phyloP scores from a whole-genome alignment of 2,888 invertebrate species.

The Hedychridium roseum region DNA sequence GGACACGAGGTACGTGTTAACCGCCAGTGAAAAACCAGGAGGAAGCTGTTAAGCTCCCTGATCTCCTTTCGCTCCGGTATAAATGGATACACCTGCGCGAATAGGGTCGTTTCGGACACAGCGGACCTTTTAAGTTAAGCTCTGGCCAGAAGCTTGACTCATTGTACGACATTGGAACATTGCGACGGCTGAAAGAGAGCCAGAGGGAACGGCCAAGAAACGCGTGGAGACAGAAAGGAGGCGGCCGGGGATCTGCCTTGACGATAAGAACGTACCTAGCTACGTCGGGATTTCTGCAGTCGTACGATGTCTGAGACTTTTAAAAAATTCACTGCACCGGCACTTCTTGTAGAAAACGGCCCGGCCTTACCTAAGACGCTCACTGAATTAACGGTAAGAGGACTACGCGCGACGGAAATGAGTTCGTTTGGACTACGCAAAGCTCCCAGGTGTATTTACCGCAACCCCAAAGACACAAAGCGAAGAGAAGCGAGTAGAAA shows the following conservation, averaged over 20 bases:
- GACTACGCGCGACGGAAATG: too few species aligned
- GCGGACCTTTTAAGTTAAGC: constrained; percentile 44
- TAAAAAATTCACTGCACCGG: constrained; percentile 33
- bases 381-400: constrained; percentile 21
- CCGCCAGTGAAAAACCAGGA: constrained; percentile 36
- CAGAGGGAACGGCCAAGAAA: not conserved
- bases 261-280: constrained; percentile 19
- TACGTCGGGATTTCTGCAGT: not conserved
- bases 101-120: constrained; percentile 41
- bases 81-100: constrained; percentile 42
- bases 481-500: too few species aligned
- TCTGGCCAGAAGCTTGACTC: constrained; percentile 32
- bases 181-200: constrained; percentile 4
- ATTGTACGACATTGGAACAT: constrained; percentile 22
- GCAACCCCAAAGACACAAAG: too few species aligned
- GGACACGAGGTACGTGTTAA: constrained; percentile 29
- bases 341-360: constrained; percentile 19
- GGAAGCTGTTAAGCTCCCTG: constrained; percentile 40
- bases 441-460: too few species aligned
- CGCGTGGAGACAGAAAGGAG: not conserved
- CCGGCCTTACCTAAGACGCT: constrained; percentile 18
- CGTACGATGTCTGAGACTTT: constrained; percentile 13
- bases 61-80: constrained; percentile 40
- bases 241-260: constrained; percentile 33
- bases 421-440: too few species aligned